phyloP scores from a whole-genome alignment of 2,797 vertebrate genomes.

The Strix occidentalis region DNA sequence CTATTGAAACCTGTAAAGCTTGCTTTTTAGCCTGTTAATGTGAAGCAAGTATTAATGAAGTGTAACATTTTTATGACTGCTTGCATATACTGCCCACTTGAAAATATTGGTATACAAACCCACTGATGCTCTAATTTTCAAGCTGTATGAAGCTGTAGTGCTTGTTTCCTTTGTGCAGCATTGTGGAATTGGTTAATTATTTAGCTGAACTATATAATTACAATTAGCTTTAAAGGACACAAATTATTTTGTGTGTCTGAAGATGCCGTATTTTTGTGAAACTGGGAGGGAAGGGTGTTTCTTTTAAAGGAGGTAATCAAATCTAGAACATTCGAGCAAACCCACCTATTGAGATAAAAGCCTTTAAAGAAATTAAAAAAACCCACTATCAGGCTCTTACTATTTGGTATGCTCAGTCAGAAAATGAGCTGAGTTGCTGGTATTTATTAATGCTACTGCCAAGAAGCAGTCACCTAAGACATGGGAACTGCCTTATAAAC shows the following conservation, averaged over 20 bases:
- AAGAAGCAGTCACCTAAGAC: background rate
- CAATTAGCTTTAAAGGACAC: constrained; percentile 10
- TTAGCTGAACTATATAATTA: constrained; percentile 25
- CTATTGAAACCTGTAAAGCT: background rate
- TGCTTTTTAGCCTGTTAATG: background rate
- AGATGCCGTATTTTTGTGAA: background rate
- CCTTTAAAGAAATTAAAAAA: background rate
- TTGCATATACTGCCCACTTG: background rate
- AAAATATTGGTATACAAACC: background rate
- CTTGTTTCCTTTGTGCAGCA: constrained; percentile 13
- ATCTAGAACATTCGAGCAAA: background rate
- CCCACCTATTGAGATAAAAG: constrained; percentile 1
- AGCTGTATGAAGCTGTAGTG: background rate
- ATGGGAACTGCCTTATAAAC: background rate
- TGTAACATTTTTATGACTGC: background rate
- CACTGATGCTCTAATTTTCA: background rate
- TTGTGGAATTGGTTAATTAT: constrained; percentile 26
- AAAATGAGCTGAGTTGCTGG: background rate
- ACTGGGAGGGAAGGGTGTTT: background rate
- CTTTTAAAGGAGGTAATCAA: constrained; percentile 2
- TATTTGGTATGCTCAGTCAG: background rate
- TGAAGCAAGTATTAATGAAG: background rate
- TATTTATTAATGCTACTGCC: background rate
- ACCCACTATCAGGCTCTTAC: background rate
- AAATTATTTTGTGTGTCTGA: background rate